A percentile compares a stretch with the other conserved stretches of the same genome.
Conservation (phyloP, 2,113 vertebrate species). For the Cariama cristata region DNA sequence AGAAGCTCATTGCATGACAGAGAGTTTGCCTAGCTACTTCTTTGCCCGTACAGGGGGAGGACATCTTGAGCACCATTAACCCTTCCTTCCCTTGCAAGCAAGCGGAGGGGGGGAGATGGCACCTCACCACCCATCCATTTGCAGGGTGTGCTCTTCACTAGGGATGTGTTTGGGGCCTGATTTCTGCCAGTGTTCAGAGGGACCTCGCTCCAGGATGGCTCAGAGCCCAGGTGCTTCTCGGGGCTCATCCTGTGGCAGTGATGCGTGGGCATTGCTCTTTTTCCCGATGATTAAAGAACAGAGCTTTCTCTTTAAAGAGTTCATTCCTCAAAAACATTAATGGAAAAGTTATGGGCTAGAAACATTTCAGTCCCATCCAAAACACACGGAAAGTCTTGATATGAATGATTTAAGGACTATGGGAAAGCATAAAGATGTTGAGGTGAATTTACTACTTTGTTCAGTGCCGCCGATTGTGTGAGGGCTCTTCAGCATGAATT, state of each 20-base stretch:
- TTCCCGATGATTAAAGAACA: background rate
- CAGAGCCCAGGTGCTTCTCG: background rate
- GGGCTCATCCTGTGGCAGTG: background rate
- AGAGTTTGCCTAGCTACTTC: background rate
- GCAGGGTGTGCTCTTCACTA: background rate
- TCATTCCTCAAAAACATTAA: background rate
- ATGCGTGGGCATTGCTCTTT: background rate
- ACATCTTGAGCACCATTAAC: background rate
- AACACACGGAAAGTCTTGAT: background rate
- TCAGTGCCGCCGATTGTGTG: constrained; percentile 10
- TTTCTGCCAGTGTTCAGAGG: background rate
- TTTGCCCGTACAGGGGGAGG: background rate
- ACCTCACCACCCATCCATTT: background rate
- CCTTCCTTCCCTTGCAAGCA: background rate
- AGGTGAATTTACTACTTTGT: constrained; percentile 58
- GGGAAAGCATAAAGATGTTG: constrained; percentile 37
- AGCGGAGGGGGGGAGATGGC: background rate
- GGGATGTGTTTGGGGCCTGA: background rate
- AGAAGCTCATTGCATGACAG: background rate
- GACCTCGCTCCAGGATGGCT: background rate
- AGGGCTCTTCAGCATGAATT: constrained; percentile 42
- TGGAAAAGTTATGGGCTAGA: constrained; percentile 19
- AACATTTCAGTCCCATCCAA: background rate
- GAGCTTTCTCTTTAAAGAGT: background rate
- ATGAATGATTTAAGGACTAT: constrained; percentile 54